Conservation (phyloP, 2,888 invertebrate genomes). For the Coecobrya sp. region DNA sequence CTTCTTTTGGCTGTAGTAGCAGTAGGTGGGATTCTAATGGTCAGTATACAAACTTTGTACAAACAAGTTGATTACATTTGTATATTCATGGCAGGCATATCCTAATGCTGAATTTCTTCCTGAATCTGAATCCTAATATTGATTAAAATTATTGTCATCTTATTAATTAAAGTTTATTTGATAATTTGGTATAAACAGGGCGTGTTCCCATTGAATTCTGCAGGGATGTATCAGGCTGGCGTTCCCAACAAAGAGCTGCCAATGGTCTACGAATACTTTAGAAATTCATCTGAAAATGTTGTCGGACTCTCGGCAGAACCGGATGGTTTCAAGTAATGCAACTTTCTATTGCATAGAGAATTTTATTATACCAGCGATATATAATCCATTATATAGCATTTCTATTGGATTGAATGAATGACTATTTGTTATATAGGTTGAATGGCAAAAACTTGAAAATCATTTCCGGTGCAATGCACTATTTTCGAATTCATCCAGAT, state of each 20-base stretch:
- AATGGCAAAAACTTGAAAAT: slow-evolving; percentile 88
- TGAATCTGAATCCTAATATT: not conserved
- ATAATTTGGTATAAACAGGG: not conserved
- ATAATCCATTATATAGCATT: not conserved
- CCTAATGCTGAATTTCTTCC: not conserved
- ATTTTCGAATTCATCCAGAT: slow-evolving; percentile 88
- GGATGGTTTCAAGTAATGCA: slow-evolving; percentile 87
- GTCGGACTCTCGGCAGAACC: slow-evolving; percentile 87
- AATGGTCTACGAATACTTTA: slow-evolving; percentile 88
- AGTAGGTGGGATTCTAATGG: slow-evolving; percentile 61
- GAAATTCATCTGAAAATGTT: slow-evolving; percentile 87
- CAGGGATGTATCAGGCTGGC: not conserved
- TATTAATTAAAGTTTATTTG: not conserved
- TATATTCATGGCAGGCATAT: too few species aligned
- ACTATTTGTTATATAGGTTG: slow-evolving; percentile 86
- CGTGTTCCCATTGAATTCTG: slow-evolving; percentile 5
- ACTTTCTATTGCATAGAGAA: not conserved
- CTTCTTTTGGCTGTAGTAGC: not conserved
- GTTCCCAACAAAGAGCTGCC: slow-evolving; percentile 83
- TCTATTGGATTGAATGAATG: slow-evolving; percentile 13
- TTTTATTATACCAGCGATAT: too few species aligned
- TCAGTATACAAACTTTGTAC: slow-evolving; percentile 52
- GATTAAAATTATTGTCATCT: not conserved
- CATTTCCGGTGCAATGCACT: slow-evolving; percentile 89
- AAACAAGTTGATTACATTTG: too few species aligned